Conservation (phyloP, 2,888 invertebrate species). For the Sarcophaga carnaria region DNA sequence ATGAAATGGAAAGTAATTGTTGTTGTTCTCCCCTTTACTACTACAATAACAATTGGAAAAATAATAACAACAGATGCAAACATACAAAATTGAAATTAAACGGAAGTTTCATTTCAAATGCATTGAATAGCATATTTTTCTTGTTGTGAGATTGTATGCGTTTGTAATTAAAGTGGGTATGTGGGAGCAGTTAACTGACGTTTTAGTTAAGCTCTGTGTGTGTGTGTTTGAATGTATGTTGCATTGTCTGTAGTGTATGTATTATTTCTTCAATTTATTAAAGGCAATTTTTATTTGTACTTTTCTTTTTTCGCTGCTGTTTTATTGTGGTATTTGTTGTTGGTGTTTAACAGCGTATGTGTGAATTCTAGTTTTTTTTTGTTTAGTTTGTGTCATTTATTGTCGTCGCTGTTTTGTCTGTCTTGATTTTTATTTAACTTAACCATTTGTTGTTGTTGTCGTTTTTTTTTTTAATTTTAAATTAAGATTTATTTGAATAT, state of each 20-base stretch:
- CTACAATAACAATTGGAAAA: slow-evolving; percentile 20
- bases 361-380: slow-evolving; percentile 3
- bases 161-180: slow-evolving; percentile 61
- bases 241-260: slow-evolving; percentile 25
- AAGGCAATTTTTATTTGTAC: slow-evolving; percentile 38
- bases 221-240: slow-evolving; percentile 29
- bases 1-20: slow-evolving; percentile 54
- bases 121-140: background rate
- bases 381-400: slow-evolving; percentile 40
- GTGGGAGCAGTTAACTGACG: slow-evolving; percentile 45
- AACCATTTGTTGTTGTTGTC: background rate
- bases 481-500: slow-evolving; percentile 37
- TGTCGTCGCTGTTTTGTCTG: slow-evolving; percentile 57
- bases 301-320: slow-evolving; percentile 39
- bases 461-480: background rate
- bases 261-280: slow-evolving; percentile 44
- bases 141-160: background rate
- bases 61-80: background rate
- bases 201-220: slow-evolving; percentile 12
- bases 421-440: slow-evolving; percentile 22
- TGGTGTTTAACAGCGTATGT: background rate
- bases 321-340: background rate
- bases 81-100: slow-evolving; percentile 26
- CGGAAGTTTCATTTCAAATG: slow-evolving; percentile 58
- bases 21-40: slow-evolving; percentile 8